A percentile compares a stretch with the other conserved stretches of the same genome.
Evolutionary conservation across 1,140 invertebrate genomes (phyloP).

Genomic region (Dendroctonus ponderosae): DNA sequence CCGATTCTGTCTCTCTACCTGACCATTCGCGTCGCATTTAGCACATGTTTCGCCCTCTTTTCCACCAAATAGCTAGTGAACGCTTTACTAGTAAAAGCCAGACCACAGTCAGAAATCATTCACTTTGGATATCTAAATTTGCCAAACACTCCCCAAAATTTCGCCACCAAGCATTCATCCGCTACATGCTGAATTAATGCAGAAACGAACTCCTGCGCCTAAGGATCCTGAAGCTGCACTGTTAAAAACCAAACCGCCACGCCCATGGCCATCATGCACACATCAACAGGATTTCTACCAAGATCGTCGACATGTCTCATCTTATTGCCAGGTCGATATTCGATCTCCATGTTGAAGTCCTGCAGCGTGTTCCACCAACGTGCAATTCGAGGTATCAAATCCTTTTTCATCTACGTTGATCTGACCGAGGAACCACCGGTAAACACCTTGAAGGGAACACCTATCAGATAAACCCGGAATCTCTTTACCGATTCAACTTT

Average conservation of each 20-base stretch:
- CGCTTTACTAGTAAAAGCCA: too few relatives aligned
- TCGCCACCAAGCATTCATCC: too few relatives aligned
- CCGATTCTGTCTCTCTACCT: too few relatives aligned
- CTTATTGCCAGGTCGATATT: neutral
- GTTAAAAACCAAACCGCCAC: neutral
- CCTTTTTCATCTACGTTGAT: neutral
- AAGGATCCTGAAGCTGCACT: too few relatives aligned
- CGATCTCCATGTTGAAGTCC: neutral
- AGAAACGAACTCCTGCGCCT: too few relatives aligned
- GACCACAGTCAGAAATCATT: too few relatives aligned
- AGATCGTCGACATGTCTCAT: neutral
- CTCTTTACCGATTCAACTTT: neutral
- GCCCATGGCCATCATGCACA: neutral
- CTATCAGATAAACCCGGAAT: slow-evolving; percentile 2
- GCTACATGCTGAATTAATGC: too few relatives aligned
- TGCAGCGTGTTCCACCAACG: neutral
- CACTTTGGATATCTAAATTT: too few relatives aligned
- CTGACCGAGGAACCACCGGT: neutral
- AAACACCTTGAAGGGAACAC: neutral
- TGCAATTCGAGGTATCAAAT: neutral
- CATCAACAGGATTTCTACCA: neutral
- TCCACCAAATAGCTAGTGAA: too few relatives aligned
- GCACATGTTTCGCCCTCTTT: too few relatives aligned
- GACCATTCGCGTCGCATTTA: too few relatives aligned
- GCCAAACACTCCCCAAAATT: too few relatives aligned